These are phyloP conservation scores for Microchrysa polita DNA, from an alignment of 2,888 invertebrate genomes.

Conservation along the genomic window DNA sequence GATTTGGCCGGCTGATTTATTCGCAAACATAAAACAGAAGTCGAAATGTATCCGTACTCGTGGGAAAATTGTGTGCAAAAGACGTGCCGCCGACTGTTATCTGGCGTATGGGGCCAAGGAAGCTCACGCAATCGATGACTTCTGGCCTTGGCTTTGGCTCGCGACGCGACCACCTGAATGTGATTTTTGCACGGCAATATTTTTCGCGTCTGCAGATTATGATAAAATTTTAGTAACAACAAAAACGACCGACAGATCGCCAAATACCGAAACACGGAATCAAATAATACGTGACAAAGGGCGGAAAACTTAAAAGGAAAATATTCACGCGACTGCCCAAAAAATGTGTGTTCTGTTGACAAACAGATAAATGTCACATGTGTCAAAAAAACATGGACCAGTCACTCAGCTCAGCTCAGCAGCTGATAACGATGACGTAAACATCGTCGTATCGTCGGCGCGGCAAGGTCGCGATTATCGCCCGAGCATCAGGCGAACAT, in stretches of 20 bases:
- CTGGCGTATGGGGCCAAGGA: not conserved
- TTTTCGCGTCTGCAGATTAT: not conserved
- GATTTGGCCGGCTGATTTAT: conserved; percentile 8
- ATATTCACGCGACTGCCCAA: not conserved
- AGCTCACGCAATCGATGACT: conserved; percentile 15
- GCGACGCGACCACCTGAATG: conserved; percentile 23
- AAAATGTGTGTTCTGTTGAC: conserved; percentile 36
- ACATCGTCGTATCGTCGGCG: no score
- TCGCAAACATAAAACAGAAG: conserved; percentile 1
- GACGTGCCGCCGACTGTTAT: not conserved
- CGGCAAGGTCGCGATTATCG: not conserved
- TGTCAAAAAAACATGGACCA: not conserved
- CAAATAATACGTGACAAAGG: not conserved
- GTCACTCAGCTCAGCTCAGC: no score
- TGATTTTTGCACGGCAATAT: conserved; percentile 6
- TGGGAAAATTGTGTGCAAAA: not conserved
- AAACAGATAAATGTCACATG: conserved; percentile 35
- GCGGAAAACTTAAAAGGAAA: conserved; percentile 2
- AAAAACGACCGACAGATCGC: not conserved
- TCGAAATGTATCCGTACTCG: not conserved
- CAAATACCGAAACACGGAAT: not conserved
- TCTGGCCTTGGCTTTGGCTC: not conserved
- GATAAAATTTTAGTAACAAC: not conserved
- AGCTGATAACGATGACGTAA: no score
- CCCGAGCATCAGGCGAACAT: not conserved